Evolutionary conservation across 2,888 invertebrate species (phyloP).

Genomic region (Cantharis flavilabris): DNA sequence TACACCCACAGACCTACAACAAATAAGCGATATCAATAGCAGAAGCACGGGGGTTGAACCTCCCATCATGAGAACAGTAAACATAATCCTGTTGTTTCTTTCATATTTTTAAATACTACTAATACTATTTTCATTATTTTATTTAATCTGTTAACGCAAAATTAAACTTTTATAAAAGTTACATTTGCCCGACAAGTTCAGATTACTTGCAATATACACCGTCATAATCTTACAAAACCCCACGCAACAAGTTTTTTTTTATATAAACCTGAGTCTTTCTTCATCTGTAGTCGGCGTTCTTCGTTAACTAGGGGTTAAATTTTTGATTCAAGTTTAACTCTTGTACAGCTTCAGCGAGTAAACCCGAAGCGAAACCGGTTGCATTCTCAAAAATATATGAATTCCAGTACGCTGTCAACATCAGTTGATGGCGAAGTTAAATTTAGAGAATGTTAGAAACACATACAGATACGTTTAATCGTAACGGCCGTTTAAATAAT

Average conservation of each 20-base stretch:
- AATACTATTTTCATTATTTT: too few relatives aligned
- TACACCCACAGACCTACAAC: neutral
- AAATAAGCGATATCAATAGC: neutral
- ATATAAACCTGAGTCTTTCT: neutral
- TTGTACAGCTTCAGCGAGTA: constrained; percentile 31
- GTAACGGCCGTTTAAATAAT: neutral
- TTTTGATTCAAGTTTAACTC: neutral
- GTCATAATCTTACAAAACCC: constrained; percentile 1
- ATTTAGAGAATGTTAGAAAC: constrained; percentile 11
- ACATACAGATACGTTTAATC: neutral
- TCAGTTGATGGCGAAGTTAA: constrained; percentile 7
- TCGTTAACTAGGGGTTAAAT: constrained; percentile 1
- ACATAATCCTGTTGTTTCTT: neutral
- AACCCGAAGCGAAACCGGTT: constrained; percentile 40
- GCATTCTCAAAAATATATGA: constrained; percentile 40
- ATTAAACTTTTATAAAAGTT: neutral
- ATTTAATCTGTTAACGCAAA: neutral
- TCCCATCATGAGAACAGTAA: neutral
- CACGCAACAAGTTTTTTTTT: neutral
- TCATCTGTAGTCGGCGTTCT: neutral
- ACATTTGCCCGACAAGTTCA: neutral
- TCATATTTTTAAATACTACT: too few relatives aligned
- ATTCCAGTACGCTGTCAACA: constrained; percentile 31
- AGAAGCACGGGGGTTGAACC: too few relatives aligned
- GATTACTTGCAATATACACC: constrained; percentile 1